These are phyloP conservation scores for Eidolon helvum DNA, from an alignment of 2,113 vertebrate genomes.

Conservation along the genomic window DNA sequence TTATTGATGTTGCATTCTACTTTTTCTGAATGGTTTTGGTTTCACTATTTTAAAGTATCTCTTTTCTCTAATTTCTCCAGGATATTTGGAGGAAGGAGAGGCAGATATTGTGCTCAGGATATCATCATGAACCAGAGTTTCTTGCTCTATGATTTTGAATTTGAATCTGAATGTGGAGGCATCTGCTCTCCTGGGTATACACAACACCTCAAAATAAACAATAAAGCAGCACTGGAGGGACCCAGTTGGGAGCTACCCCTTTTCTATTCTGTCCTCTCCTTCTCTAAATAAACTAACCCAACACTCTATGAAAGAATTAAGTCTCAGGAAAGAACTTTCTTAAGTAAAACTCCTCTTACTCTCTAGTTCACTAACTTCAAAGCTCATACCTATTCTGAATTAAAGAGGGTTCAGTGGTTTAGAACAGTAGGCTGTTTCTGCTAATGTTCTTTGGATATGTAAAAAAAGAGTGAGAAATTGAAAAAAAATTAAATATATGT, in stretches of 20 bases:
- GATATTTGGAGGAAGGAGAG: background rate
- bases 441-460: background rate
- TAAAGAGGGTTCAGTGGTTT: conserved; percentile 3
- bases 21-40: background rate
- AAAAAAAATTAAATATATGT: background rate
- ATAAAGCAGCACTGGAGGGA: background rate
- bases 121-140: background rate
- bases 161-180: background rate
- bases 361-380: background rate
- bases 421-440: background rate
- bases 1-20: background rate
- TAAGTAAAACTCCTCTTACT: background rate
- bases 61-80: background rate
- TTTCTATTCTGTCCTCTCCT: background rate
- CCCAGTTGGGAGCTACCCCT: background rate
- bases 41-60: conserved; percentile 23
- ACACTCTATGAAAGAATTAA: background rate
- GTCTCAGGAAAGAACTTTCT: conserved; percentile 30
- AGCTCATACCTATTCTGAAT: background rate
- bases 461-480: background rate
- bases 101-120: background rate
- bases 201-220: background rate
- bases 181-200: background rate
- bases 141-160: background rate
- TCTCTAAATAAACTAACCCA: background rate